These are phyloP conservation scores for Reticulitermes speratus DNA, from an alignment of 1,140 invertebrate genomes.

Conservation along the genomic window DNA sequence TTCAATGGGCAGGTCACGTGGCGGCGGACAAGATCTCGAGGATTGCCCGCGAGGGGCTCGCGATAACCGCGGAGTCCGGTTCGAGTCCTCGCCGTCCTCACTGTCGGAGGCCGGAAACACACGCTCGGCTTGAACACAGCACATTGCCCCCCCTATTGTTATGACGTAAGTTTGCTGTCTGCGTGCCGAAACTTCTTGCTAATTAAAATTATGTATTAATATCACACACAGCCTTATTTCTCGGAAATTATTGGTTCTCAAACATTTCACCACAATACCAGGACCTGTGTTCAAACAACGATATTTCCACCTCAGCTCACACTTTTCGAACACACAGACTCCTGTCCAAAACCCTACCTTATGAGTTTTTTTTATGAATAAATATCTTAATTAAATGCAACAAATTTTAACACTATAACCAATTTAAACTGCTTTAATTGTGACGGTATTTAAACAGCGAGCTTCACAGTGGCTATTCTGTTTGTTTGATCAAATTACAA, in stretches of 20 bases:
- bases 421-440: neutral
- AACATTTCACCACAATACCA: neutral
- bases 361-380: neutral
- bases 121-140: conserved; percentile 41
- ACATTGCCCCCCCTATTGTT: conserved; percentile 35
- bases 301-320: neutral
- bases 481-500: neutral
- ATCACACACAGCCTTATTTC: neutral
- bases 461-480: neutral
- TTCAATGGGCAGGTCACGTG: conserved; percentile 33
- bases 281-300: too few species aligned
- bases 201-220: neutral
- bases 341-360: too few species aligned
- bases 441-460: neutral
- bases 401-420: neutral
- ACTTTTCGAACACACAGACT: neutral
- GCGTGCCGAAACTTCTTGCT: neutral
- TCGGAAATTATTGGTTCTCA: neutral
- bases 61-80: neutral
- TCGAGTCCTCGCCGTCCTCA: conserved; percentile 38
- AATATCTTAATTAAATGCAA: neutral
- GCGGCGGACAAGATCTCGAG: conserved; percentile 32
- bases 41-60: neutral
- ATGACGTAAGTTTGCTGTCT: neutral
- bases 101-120: conserved; percentile 41